These are phyloP conservation scores for Hypotaenidia okinawae DNA, from an alignment of 2,797 vertebrate genomes.

Conservation along the genomic window DNA sequence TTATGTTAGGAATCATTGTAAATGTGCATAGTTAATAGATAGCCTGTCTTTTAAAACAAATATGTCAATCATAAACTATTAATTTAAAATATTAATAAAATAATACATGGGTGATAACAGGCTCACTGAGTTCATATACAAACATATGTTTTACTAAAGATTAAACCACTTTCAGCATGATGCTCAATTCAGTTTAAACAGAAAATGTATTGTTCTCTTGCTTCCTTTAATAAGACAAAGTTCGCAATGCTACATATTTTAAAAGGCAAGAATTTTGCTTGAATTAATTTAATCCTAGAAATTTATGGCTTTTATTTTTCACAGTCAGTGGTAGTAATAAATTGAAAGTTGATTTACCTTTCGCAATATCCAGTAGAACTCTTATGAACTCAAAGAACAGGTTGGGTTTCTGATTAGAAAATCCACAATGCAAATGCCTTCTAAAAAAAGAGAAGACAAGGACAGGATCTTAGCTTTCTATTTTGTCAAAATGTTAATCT, in stretches of 20 bases:
- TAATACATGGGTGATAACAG: neutral
- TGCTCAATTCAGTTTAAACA: neutral
- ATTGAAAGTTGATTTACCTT: constrained; percentile 18
- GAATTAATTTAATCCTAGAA: neutral
- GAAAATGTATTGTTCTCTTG: neutral
- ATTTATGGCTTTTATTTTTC: neutral
- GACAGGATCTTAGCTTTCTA: neutral
- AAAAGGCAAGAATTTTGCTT: neutral
- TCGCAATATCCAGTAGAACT: neutral
- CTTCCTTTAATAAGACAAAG: neutral
- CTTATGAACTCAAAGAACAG: neutral
- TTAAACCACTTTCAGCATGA: neutral
- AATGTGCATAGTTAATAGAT: neutral
- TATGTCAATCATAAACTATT: neutral
- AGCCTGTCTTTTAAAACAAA: neutral
- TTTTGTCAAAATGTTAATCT: neutral
- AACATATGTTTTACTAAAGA: neutral
- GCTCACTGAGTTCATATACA: rapidly evolving
- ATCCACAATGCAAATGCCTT: neutral
- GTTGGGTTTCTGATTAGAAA: neutral
- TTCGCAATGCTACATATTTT: neutral
- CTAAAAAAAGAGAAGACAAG: constrained; percentile 34
- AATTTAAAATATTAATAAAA: neutral
- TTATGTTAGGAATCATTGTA: neutral
- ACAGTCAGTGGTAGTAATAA: neutral